Percentiles rank a stretch among this genome's conserved stretches.
Evolutionary conservation across 2,113 vertebrate species (phyloP).

Genomic region (Lophius piscatorius): DNA sequence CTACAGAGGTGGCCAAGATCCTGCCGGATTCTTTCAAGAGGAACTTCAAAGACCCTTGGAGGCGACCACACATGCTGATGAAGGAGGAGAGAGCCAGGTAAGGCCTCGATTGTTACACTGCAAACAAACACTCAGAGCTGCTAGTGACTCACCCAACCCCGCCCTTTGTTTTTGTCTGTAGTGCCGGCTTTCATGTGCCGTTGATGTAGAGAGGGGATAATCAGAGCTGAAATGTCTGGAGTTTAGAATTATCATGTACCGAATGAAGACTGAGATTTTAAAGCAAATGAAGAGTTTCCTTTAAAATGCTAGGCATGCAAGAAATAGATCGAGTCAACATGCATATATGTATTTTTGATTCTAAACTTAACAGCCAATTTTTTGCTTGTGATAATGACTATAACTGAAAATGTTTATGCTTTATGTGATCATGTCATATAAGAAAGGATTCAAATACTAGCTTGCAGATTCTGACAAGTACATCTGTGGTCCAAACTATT

Average conservation of each 20-base stretch:
- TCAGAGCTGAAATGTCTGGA: slow-evolving; percentile 26
- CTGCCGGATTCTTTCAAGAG: slow-evolving; percentile 83
- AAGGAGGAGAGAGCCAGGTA: slow-evolving; percentile 81
- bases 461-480: slow-evolving; percentile 1
- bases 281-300: background rate
- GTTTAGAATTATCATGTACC: background rate
- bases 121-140: slow-evolving; percentile 24
- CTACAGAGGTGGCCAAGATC: slow-evolving; percentile 86
- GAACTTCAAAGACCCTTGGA: slow-evolving; percentile 86
- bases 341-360: background rate
- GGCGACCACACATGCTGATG: slow-evolving; percentile 79
- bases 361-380: background rate
- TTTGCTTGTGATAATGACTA: background rate
- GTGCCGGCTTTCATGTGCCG: slow-evolving; percentile 14
- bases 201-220: slow-evolving; percentile 9
- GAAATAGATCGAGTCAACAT: background rate
- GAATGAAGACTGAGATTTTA: background rate
- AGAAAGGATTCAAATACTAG: too few relatives aligned
- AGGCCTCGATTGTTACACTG: slow-evolving; percentile 26
- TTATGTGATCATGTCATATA: background rate
- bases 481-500: too few relatives aligned
- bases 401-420: background rate
- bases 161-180: slow-evolving; percentile 11
- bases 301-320: background rate
- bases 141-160: slow-evolving; percentile 5